Evolutionary conservation across 2,888 invertebrate species (phyloP).

Genomic region (Noctua janthina): DNA sequence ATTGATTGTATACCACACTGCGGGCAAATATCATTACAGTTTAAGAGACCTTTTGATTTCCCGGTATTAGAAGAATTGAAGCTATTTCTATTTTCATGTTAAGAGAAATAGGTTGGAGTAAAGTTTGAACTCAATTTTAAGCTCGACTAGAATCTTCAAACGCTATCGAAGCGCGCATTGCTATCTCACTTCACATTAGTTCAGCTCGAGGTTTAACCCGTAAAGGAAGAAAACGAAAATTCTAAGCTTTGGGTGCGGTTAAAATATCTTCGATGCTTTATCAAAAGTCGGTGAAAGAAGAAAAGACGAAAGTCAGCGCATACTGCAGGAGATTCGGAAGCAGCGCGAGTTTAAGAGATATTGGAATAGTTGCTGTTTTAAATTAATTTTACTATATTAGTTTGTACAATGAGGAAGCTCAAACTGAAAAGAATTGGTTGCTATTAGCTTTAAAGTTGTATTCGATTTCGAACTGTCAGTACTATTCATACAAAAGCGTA

Average conservation of each 20-base stretch:
- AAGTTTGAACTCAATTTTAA: slow-evolving; percentile 56
- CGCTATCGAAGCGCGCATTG: slow-evolving; percentile 36
- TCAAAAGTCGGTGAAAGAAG: slow-evolving; percentile 21
- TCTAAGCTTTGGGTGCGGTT: slow-evolving; percentile 17
- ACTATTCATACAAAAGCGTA: not conserved
- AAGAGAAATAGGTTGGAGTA: slow-evolving; percentile 31
- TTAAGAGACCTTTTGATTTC: slow-evolving; percentile 7
- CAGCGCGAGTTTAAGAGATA: not conserved
- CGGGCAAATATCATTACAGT: not conserved
- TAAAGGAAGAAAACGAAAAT: slow-evolving; percentile 35
- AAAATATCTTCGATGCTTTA: slow-evolving; percentile 40
- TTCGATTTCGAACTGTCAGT: not conserved
- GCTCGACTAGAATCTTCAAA: slow-evolving; percentile 45
- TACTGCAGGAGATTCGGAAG: not conserved
- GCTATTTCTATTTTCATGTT: slow-evolving; percentile 45
- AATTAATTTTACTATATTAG: slow-evolving; percentile 16
- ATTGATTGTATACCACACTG: slow-evolving; percentile 16
- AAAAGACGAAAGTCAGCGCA: slow-evolving; percentile 5
- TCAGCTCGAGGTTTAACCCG: slow-evolving; percentile 42
- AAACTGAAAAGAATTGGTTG: not conserved
- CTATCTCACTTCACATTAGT: slow-evolving; percentile 45
- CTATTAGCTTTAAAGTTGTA: not conserved
- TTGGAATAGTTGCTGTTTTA: not conserved
- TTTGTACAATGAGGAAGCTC: not conserved
- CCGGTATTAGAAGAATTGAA: not conserved